phyloP scores from a whole-genome alignment of 2,888 invertebrate species.

The Tinea trinotella region DNA sequence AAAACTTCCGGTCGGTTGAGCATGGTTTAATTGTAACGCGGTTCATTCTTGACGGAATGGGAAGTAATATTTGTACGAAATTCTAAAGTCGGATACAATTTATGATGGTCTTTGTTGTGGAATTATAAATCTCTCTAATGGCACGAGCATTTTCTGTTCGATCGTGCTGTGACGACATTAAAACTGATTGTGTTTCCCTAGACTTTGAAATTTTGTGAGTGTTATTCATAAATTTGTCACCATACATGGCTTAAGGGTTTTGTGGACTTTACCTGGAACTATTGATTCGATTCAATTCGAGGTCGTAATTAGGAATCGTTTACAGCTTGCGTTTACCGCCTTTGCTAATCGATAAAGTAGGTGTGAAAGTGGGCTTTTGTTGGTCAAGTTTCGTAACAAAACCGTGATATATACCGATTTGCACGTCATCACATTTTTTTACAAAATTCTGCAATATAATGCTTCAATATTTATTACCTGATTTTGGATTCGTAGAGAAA shows the following conservation, averaged over 20 bases:
- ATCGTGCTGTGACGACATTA: constrained; percentile 18
- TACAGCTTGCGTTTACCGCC: constrained; percentile 5
- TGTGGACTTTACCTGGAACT: constrained; percentile 15
- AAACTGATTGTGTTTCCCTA: constrained; percentile 24
- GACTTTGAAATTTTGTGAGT: background rate
- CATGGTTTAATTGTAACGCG: constrained; percentile 57
- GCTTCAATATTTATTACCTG: background rate
- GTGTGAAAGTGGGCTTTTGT: constrained; percentile 10
- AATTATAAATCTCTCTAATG: constrained; percentile 60
- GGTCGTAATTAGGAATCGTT: background rate
- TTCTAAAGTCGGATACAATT: constrained; percentile 53
- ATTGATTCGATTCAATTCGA: too few relatives aligned
- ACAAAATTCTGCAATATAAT: background rate
- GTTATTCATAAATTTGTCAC: constrained; percentile 17
- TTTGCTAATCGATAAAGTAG: constrained; percentile 12
- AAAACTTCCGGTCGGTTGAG: constrained; percentile 62
- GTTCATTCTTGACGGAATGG: constrained; percentile 55
- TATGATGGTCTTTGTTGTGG: constrained; percentile 47
- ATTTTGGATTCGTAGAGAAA: background rate
- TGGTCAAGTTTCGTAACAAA: constrained; percentile 12
- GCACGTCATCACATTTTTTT: constrained; percentile 2
- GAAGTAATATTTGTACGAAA: constrained; percentile 37
- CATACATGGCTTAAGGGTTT: background rate
- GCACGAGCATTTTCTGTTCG: constrained; percentile 42
- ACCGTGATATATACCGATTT: constrained; percentile 12